Conservation (phyloP, 64 coral and sea anemone species). For the Dendrophyllia cribrosa region DNA sequence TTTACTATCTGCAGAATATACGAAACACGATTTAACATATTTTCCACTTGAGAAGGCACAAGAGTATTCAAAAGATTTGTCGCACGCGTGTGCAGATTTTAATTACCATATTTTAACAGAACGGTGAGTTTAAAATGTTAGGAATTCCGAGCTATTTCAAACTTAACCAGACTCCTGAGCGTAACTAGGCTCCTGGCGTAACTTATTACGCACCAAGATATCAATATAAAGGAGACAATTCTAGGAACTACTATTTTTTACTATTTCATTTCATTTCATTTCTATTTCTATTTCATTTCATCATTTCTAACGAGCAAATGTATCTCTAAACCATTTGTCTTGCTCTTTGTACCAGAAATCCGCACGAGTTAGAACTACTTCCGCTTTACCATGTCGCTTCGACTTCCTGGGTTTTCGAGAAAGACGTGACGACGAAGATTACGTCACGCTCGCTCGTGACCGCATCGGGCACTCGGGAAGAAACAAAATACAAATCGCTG, state of each 20-base stretch:
- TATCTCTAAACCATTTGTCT: no score
- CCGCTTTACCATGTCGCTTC: background rate
- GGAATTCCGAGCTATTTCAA: background rate
- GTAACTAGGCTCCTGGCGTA: no score
- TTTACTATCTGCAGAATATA: no score
- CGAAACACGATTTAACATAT: background rate
- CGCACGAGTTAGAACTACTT: no score
- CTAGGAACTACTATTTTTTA: no score
- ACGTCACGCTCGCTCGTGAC: slow-evolving; percentile 38
- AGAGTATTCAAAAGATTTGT: background rate
- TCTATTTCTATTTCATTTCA: no score
- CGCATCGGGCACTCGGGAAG: background rate
- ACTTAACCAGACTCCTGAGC: no score
- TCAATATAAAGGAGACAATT: no score
- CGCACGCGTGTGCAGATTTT: background rate
- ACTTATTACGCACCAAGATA: no score
- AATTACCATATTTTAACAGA: background rate
- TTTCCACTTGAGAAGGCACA: background rate
- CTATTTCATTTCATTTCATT: no score
- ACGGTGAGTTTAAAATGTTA: background rate
- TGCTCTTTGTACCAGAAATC: no score
- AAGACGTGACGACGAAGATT: slow-evolving; percentile 27
- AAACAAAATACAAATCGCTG: background rate
- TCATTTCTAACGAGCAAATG: no score
- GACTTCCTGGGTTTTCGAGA: background rate